Percentiles rank a stretch among this genome's conserved stretches.
phyloP scores from a whole-genome alignment of 2,797 vertebrate species.

The Schizothorax lantsangensis region DNA sequence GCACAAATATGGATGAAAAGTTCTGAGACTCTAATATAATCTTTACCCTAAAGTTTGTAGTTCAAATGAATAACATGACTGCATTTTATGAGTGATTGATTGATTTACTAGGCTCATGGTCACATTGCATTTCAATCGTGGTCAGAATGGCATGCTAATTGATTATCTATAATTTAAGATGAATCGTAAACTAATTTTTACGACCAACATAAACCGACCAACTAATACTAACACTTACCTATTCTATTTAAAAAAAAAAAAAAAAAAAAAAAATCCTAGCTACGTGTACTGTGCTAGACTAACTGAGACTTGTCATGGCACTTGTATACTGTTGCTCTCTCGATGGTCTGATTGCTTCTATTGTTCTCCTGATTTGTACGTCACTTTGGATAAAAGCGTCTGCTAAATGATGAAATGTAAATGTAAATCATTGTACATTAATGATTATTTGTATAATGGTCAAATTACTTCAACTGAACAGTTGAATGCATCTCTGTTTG shows the following conservation, averaged over 20 bases:
- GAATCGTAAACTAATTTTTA: no score
- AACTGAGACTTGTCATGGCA: no score
- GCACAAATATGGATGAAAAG: neutral
- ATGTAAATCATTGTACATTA: neutral
- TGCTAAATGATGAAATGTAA: no score
- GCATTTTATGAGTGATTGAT: neutral
- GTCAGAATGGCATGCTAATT: neutral
- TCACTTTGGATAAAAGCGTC: no score
- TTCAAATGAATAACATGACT: neutral
- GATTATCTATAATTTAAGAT: neutral
- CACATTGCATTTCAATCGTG: neutral
- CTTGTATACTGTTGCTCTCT: no score
- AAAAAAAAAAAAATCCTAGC: no score
- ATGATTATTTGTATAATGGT: neutral
- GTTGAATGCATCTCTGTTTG: neutral
- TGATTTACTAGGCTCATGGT: neutral
- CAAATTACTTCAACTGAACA: neutral
- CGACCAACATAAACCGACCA: no score
- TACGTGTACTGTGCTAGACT: no score
- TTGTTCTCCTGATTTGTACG: no score
- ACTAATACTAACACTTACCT: no score
- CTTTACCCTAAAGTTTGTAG: neutral
- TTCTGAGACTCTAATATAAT: neutral
- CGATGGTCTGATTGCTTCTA: no score
- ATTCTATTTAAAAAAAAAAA: no score